Conservation (phyloP, 2,888 invertebrate genomes). For the Panorpa germanica region DNA sequence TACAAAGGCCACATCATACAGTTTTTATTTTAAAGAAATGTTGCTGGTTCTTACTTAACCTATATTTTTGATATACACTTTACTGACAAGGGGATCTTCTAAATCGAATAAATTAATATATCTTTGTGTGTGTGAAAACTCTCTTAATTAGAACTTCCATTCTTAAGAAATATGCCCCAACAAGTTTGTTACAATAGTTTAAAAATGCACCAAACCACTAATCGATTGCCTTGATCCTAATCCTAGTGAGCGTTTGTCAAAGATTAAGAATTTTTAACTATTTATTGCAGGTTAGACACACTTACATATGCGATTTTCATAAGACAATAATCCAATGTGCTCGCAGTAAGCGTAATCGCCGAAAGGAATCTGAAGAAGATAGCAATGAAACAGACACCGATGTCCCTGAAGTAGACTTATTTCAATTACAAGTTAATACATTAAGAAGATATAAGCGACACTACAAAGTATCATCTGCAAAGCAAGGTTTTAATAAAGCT, state of each 20-base stretch:
- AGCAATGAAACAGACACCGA: slow-evolving; percentile 87
- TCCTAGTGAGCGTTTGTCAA: slow-evolving; percentile 1
- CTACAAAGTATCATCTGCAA: slow-evolving; percentile 77
- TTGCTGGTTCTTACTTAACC: slow-evolving; percentile 6
- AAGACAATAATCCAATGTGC: slow-evolving; percentile 91
- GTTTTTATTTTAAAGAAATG: slow-evolving; percentile 4
- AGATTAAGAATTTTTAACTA: slow-evolving; percentile 8
- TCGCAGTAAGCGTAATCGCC: slow-evolving; percentile 66
- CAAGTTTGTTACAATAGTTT: too few species aligned
- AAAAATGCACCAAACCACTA: too few species aligned
- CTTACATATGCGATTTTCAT: slow-evolving; percentile 93
- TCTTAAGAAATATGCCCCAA: too few species aligned
- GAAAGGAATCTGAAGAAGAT: slow-evolving; percentile 88
- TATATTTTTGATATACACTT: slow-evolving; percentile 1
- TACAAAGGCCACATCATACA: too few species aligned
- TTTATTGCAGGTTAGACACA: slow-evolving; percentile 62
- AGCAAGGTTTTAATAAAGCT: slow-evolving; percentile 85
- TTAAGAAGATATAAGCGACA: slow-evolving; percentile 82
- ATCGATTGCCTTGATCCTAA: neutral
- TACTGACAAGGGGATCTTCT: too few species aligned
- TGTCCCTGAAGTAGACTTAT: slow-evolving; percentile 82
- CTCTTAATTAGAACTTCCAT: neutral
- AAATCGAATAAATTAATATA: too few species aligned
- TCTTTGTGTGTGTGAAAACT: neutral
- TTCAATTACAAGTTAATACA: slow-evolving; percentile 87